A percentile compares a stretch with the other conserved stretches of the same genome.
These are phyloP conservation scores for Dipodomys stephensi DNA, from an alignment of 2,113 vertebrate species.

Conservation along the genomic window DNA sequence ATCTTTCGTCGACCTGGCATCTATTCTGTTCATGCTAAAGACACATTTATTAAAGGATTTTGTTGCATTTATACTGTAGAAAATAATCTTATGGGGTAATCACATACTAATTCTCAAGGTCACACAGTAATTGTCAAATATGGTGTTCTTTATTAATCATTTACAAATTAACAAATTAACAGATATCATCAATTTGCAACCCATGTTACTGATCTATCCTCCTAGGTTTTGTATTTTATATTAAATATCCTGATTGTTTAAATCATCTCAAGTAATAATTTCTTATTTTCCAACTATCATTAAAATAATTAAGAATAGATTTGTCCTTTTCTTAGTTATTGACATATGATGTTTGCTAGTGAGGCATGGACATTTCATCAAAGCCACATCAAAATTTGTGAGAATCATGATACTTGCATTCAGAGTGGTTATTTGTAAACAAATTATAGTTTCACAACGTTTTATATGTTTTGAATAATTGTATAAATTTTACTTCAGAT, in stretches of 20 bases:
- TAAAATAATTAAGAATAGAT: neutral
- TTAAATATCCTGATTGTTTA: constrained; percentile 39
- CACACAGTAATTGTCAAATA: neutral
- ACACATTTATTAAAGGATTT: constrained; percentile 65
- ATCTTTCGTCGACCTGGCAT: constrained; percentile 80
- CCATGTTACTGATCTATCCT: neutral
- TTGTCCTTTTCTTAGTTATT: neutral
- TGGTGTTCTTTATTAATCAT: neutral
- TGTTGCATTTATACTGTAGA: constrained; percentile 55
- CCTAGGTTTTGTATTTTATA: neutral
- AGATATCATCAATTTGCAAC: neutral
- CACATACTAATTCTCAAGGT: neutral
- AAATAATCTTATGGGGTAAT: constrained; percentile 42
- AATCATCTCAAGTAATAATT: constrained; percentile 33
- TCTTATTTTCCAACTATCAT: constrained; percentile 27
- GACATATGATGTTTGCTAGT: neutral
- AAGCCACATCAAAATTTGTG: neutral
- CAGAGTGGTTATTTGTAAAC: neutral
- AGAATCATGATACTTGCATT: neutral
- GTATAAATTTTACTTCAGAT: neutral
- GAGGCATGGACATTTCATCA: neutral
- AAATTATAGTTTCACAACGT: neutral
- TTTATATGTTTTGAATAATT: neutral
- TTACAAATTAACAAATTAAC: neutral
- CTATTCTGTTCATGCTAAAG: constrained; percentile 2